Evolutionary conservation across 2,113 vertebrate genomes (phyloP).

Genomic region (Miniopterus natalensis): DNA sequence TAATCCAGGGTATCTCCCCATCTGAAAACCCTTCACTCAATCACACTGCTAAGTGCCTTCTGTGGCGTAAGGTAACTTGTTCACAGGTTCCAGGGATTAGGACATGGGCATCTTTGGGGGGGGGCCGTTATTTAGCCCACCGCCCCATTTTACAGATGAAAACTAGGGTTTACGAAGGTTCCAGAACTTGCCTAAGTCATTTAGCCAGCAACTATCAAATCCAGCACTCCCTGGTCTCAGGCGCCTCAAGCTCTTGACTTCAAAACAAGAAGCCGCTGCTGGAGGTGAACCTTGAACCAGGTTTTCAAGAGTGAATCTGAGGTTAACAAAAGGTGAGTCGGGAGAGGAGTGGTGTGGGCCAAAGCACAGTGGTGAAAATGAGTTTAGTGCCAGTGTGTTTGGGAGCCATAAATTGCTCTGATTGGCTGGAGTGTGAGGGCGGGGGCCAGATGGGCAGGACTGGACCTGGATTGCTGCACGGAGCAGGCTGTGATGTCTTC

Average conservation of each 20-base stretch:
- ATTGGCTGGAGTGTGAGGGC: background rate
- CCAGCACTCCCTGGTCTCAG: background rate
- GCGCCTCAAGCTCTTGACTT: background rate
- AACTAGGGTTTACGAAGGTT: background rate
- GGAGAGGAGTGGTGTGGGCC: background rate
- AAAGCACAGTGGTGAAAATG: background rate
- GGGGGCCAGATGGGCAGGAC: background rate
- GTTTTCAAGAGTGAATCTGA: background rate
- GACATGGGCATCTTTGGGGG: background rate
- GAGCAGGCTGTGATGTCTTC: background rate
- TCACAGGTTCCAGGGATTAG: background rate
- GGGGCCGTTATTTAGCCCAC: background rate
- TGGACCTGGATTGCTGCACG: fast-evolving
- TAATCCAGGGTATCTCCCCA: background rate
- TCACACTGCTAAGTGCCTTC: background rate
- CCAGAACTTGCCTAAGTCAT: background rate
- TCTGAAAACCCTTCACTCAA: background rate
- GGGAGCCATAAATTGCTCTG: background rate
- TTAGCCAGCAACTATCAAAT: background rate
- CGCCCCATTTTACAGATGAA: background rate
- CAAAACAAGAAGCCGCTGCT: background rate
- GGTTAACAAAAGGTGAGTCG: conserved; percentile 6
- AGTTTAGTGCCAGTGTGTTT: background rate
- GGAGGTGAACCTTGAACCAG: conserved; percentile 49
- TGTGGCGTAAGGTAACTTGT: background rate